These are phyloP conservation scores for Aurelia coerulea DNA, from an alignment of 30 jellyfish, hydroid and myxozoan species.

Conservation along the genomic window DNA sequence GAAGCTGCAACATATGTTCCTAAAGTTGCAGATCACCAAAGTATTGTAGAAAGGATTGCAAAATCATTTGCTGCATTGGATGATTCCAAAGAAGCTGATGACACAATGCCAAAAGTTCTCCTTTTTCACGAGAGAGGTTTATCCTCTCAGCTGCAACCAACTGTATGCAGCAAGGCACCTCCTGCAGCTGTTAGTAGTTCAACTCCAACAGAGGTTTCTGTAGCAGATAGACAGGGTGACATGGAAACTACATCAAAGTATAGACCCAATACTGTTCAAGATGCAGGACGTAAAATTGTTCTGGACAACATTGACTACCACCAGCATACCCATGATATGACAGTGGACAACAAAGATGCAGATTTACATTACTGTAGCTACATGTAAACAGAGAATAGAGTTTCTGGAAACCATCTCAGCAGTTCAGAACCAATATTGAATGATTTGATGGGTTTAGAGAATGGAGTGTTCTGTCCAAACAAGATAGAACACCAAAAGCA, in stretches of 20 bases:
- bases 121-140: too few species aligned
- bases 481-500: constrained; percentile 26
- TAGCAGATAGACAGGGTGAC: neutral
- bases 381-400: constrained; percentile 37
- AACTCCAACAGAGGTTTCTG: neutral
- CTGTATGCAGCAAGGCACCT: too few species aligned
- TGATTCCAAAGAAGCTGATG: too few species aligned
- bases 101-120: too few species aligned
- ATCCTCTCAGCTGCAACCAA: too few species aligned
- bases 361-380: constrained; percentile 38
- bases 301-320: constrained; percentile 38
- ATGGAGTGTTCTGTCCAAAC: constrained; percentile 36
- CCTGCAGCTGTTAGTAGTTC: too few species aligned
- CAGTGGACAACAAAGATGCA: constrained; percentile 14
- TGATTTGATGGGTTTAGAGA: constrained; percentile 22
- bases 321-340: too few species aligned
- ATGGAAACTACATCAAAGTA: neutral
- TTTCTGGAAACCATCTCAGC: constrained; percentile 17
- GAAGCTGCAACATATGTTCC: neutral
- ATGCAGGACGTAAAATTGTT: constrained; percentile 35
- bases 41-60: too few species aligned
- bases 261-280: neutral
- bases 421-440: constrained; percentile 15
- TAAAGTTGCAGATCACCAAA: neutral
- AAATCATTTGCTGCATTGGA: too few species aligned